phyloP scores from a whole-genome alignment of 2,113 vertebrate genomes.

The Cyanoliseus patagonus region DNA sequence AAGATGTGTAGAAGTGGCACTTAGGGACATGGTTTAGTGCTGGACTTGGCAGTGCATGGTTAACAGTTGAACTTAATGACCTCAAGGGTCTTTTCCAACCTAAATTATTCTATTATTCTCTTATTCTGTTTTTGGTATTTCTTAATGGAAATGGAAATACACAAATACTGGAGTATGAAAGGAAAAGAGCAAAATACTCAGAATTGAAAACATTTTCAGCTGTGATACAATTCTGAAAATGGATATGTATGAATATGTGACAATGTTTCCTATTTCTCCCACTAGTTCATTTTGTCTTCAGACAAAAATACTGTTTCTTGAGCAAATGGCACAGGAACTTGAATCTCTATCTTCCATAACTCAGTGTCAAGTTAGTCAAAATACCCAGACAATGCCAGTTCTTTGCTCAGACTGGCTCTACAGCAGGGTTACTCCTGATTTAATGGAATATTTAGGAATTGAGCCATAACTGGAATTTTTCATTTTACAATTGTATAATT shows the following conservation, averaged over 20 bases:
- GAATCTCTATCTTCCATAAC: neutral
- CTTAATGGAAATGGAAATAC: neutral
- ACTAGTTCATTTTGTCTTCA: neutral
- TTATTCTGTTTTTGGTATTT: neutral
- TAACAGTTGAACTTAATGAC: rapidly evolving
- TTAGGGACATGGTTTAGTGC: neutral
- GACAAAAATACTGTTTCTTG: neutral
- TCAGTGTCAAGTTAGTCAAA: neutral
- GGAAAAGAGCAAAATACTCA: neutral
- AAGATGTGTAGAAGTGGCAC: rapidly evolving
- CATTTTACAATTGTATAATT: neutral
- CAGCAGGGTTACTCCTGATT: neutral
- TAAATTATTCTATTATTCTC: neutral
- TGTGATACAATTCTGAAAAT: neutral
- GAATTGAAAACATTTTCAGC: neutral
- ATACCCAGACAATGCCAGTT: neutral
- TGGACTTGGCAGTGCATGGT: neutral
- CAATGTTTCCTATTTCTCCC: neutral
- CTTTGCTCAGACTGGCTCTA: neutral
- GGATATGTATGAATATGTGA: neutral
- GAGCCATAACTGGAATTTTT: neutral
- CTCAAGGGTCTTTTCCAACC: neutral
- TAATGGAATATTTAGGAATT: neutral
- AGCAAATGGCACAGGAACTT: neutral
- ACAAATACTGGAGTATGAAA: neutral